Conservation (phyloP, 2,888 invertebrate species). For the Dryomyza anilis region DNA sequence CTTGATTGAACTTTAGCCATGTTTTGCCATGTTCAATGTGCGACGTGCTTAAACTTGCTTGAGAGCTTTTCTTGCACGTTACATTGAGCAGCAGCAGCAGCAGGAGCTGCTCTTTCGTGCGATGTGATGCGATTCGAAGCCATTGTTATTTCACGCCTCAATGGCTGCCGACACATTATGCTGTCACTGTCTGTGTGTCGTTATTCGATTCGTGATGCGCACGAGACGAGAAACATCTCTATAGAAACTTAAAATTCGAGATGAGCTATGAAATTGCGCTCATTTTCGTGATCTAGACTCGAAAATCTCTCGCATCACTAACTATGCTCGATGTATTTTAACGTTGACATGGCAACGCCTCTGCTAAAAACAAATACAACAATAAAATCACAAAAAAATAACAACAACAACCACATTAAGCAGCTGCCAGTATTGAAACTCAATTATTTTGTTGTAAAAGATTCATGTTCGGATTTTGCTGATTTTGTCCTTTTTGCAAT, state of each 20-base stretch:
- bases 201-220: background rate
- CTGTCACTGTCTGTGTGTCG: background rate
- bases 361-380: background rate
- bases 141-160: slow-evolving; percentile 7
- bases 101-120: background rate
- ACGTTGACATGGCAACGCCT: background rate
- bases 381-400: slow-evolving; percentile 10
- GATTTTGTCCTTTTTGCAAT: background rate
- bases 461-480: slow-evolving; percentile 6
- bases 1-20: slow-evolving; percentile 12
- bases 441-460: slow-evolving; percentile 25
- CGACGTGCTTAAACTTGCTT: background rate
- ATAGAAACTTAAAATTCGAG: too few species aligned
- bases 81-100: background rate
- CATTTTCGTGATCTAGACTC: too few species aligned
- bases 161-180: background rate
- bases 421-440: too few species aligned
- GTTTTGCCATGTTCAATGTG: too few species aligned
- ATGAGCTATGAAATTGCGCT: too few species aligned
- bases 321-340: too few species aligned
- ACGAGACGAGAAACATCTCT: too few species aligned
- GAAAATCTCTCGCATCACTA: too few species aligned
- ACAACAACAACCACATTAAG: slow-evolving; percentile 3
- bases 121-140: background rate
- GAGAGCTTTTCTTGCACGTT: background rate